Base-by-base conservation (phyloP, 2,113 vertebrate species). In the Myrmecophaga tridactyla region DNA sequence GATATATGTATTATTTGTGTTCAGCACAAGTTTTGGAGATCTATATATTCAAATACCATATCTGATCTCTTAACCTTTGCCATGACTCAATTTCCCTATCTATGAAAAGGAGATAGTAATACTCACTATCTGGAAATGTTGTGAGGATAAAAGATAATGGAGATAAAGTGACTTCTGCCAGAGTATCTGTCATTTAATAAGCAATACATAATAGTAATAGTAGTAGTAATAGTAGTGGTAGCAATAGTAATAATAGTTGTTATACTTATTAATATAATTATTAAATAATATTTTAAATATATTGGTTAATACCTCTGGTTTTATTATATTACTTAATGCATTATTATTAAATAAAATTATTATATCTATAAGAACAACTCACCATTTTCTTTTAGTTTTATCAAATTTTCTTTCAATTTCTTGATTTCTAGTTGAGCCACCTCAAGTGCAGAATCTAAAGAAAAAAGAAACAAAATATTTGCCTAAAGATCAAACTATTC, bases 371-470 rank as follows among this genome's bases (percentile, higher is more conserved):
- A 39, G 73, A 6, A 2, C n/a, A 18, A 96, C 98, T 98, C 94
- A 98, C 98, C 98, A 78, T 94, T 97, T 85, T 98, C 98, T 98
- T 98, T 98, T 88, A 98, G 93, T 87, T 98, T 97, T 36, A 97
- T 97, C 95, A 98, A 97, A 95, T 98, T 98, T 93, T 97, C 98
- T 96, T 96, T 98, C 87, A 97, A 70, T 94, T 95, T 96, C 51
- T 98, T 98, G 69, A 98, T 96, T 91, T 98, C 98, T 88, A 98
- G 95, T 75, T 98, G 98, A 5, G 98, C 97, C 95, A 97, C 98
- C 70, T 98, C 96, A 39, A 98, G 97, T 82, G 97, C 97, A 83
- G 96, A 95, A 46, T 97, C 99, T 99, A 92, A 91, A 96, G 29
- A 90, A 95, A 17, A 72, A 94, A 96, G 31, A 86, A 73, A 72